Conservation (phyloP, 2,888 invertebrate genomes). For the Elegia similella region DNA sequence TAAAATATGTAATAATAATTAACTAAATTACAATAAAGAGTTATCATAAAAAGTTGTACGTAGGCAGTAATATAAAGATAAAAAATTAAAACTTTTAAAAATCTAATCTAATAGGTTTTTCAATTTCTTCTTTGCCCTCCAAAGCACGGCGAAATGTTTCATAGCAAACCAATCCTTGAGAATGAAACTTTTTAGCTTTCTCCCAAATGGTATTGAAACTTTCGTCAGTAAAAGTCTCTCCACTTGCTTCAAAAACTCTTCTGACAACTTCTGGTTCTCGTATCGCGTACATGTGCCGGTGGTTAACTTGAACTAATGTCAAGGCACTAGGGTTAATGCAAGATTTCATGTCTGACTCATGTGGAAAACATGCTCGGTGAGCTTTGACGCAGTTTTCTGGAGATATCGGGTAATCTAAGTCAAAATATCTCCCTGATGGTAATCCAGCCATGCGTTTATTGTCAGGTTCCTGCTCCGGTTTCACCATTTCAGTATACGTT, state of each 20-base stretch:
- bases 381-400: constrained; percentile 51
- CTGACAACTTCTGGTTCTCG: constrained; percentile 56
- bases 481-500: constrained; percentile 68
- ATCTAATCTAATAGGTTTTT: constrained; percentile 2
- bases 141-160: constrained; percentile 72
- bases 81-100: neutral
- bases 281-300: constrained; percentile 63
- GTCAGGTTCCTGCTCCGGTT: constrained; percentile 46
- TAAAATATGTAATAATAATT: constrained; percentile 18
- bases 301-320: constrained; percentile 54
- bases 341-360: constrained; percentile 60
- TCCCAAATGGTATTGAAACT: constrained; percentile 75
- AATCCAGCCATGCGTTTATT: constrained; percentile 53
- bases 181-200: constrained; percentile 70
- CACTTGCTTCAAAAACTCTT: constrained; percentile 76
- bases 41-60: neutral
- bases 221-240: constrained; percentile 72
- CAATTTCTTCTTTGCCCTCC: constrained; percentile 27
- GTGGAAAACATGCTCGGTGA: constrained; percentile 48
- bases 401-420: constrained; percentile 59
- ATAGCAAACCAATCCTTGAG: constrained; percentile 76
- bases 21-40: no score
- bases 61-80: no score
- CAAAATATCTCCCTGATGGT: constrained; percentile 67
- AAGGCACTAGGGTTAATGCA: constrained; percentile 57